Evolutionary conservation across 2,888 invertebrate genomes (phyloP).

Genomic region (Nebria brevicollis): DNA sequence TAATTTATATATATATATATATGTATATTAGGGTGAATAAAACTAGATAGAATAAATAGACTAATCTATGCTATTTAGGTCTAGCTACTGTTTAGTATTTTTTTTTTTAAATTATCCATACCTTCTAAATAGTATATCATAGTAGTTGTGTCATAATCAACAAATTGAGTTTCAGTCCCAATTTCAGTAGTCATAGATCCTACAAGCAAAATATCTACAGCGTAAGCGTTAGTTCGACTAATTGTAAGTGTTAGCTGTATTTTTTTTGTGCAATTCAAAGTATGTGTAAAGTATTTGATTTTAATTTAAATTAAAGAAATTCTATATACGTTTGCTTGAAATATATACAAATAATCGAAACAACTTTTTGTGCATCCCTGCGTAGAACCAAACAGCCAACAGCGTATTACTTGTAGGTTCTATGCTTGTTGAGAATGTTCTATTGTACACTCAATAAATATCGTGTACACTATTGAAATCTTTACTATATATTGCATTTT

Average conservation of each 20-base stretch:
- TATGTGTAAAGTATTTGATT: too few relatives aligned
- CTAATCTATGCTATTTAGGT: neutral
- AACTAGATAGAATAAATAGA: neutral
- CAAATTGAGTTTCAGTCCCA: constrained; percentile 24
- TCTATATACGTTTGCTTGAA: too few relatives aligned
- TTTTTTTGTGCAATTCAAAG: neutral
- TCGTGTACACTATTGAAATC: too few relatives aligned
- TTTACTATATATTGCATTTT: too few relatives aligned
- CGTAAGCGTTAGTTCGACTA: neutral
- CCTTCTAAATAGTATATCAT: constrained; percentile 32
- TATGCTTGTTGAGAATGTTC: too few relatives aligned
- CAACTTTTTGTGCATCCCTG: too few relatives aligned
- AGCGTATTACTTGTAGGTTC: too few relatives aligned
- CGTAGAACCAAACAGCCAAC: too few relatives aligned
- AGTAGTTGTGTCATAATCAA: constrained; percentile 24
- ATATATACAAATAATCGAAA: too few relatives aligned
- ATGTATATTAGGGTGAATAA: neutral
- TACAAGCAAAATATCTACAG: constrained; percentile 29
- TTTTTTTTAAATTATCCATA: constrained; percentile 25
- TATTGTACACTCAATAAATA: too few relatives aligned
- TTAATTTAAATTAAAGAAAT: too few relatives aligned
- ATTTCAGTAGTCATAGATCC: constrained; percentile 38
- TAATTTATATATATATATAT: neutral
- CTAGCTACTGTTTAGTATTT: neutral
- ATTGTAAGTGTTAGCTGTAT: neutral